Conservation (phyloP, 2,888 invertebrate genomes). For the Eustalomyia histrio region DNA sequence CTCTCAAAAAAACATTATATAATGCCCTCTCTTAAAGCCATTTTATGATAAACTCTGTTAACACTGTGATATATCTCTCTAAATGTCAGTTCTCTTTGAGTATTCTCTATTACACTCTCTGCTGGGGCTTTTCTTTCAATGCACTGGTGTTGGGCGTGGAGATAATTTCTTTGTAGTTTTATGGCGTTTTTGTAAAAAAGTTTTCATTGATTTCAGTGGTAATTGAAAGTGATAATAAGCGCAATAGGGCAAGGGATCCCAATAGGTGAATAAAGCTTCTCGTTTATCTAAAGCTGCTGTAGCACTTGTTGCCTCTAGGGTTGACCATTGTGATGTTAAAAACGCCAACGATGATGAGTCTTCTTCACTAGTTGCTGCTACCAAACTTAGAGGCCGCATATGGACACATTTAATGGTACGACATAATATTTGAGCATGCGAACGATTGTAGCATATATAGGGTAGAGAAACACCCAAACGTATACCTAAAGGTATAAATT, state of each 20-base stretch:
- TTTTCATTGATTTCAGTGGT: slow-evolving; percentile 83
- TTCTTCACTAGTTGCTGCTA: slow-evolving; percentile 72
- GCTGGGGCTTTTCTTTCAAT: slow-evolving; percentile 69
- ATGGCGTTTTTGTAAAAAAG: slow-evolving; percentile 81
- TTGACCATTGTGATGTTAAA: slow-evolving; percentile 80
- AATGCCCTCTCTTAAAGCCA: not conserved
- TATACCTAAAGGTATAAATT: slow-evolving; percentile 84
- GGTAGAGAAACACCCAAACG: slow-evolving; percentile 89
- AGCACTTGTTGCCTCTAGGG: slow-evolving; percentile 81
- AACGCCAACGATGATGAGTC: slow-evolving; percentile 65
- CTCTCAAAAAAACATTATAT: slow-evolving; percentile 40
- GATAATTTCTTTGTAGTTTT: slow-evolving; percentile 69
- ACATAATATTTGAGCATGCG: slow-evolving; percentile 84
- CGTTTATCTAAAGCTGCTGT: slow-evolving; percentile 85
- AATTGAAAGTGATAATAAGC: slow-evolving; percentile 91
- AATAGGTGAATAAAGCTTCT: slow-evolving; percentile 89
- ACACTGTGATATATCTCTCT: not conserved
- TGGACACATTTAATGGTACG: slow-evolving; percentile 81
- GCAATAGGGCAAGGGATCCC: slow-evolving; percentile 93
- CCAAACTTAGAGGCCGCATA: slow-evolving; percentile 81
- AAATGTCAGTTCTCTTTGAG: not conserved
- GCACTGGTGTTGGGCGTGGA: slow-evolving; percentile 69
- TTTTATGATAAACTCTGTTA: not conserved
- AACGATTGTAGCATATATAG: slow-evolving; percentile 84
- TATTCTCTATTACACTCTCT: not conserved